A percentile compares a stretch with the other conserved stretches of the same genome.
phyloP scores from a whole-genome alignment of 2,888 invertebrate genomes.

The Phengaris arion region DNA sequence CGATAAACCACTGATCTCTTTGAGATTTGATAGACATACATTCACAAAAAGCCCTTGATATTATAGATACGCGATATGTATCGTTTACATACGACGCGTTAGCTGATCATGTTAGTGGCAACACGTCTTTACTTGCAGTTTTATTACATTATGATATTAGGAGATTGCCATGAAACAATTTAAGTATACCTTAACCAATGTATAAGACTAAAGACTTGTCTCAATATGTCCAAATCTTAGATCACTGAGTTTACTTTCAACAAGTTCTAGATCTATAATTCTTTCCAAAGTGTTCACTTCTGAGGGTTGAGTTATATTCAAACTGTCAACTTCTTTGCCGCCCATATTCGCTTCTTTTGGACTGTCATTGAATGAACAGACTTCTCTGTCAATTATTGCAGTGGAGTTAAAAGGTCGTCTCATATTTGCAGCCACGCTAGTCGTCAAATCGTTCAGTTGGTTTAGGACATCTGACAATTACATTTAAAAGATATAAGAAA shows the following conservation, averaged over 20 bases:
- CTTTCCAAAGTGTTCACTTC: conserved; percentile 67
- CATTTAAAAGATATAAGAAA: background rate
- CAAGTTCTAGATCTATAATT: conserved; percentile 65
- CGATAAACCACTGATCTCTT: too few species aligned
- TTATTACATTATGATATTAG: too few species aligned
- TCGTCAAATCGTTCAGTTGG: conserved; percentile 64
- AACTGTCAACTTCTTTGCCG: conserved; percentile 46
- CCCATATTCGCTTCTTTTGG: conserved; percentile 48
- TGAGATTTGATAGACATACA: too few species aligned
- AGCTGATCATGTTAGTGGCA: too few species aligned
- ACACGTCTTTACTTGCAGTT: too few species aligned
- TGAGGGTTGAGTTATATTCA: conserved; percentile 54
- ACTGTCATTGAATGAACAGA: background rate
- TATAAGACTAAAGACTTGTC: conserved; percentile 55
- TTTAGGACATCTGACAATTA: conserved; percentile 62
- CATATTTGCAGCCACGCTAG: conserved; percentile 45
- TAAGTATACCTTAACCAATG: too few species aligned
- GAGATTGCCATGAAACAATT: too few species aligned
- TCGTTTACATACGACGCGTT: too few species aligned
- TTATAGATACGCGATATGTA: too few species aligned
- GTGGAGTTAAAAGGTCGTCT: conserved; percentile 38
- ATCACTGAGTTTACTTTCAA: conserved; percentile 64
- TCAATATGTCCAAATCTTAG: conserved; percentile 59
- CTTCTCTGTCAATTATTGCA: conserved; percentile 31
- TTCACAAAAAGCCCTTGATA: too few species aligned